Base-by-base conservation (phyloP, 2,113 vertebrate species). In the Lasiurus cinereus region DNA sequence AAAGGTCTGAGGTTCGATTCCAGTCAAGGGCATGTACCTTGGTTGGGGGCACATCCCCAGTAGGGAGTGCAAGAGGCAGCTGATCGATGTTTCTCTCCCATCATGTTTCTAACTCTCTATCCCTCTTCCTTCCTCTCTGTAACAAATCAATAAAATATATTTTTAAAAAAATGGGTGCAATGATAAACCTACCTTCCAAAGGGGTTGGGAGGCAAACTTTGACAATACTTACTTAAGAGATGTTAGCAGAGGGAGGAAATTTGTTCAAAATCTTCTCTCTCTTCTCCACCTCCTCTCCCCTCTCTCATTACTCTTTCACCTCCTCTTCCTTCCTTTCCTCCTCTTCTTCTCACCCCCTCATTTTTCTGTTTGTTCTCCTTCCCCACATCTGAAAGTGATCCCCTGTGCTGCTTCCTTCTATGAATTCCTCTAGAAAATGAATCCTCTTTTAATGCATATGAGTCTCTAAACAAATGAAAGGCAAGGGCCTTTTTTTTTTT, bases 391-490 rank as follows among this genome's bases (percentile, higher is more conserved):
- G 67, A 87, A 86, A 43, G 2, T 8, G 6, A 14, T 46, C 31
- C 3, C 5, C 54, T n/a, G 27, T 14, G 64, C 11, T 48, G 15
- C 3, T 48, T 66, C 21, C 3, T 39, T 74, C 22, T 70, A 12
- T 62, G 27, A 85, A 93, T 70, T 67, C 31, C 13, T 50, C 21
- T 36, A 78, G 21, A 43, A 91, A 93, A 82, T 29, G 15, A 48
- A 46, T 87, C 50, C 31, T n/a, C 56, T 50, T 96, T 86, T 72
- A 59, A 72, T 48, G 82, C 31, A 56, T 22, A 39, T 54, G 36
- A 2, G 3, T 56, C 13, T 88, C 7, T 70, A 86, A 39, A 77
- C 48, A 83, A 90, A 50, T 18, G 11, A 33, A 88, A 69, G 8
- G 6, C 18, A 67, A 39, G 29, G 5, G 3, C 3, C 4, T 64